These are phyloP conservation scores for Phyto melanocephala DNA, from an alignment of 2,888 invertebrate genomes.

Conservation along the genomic window DNA sequence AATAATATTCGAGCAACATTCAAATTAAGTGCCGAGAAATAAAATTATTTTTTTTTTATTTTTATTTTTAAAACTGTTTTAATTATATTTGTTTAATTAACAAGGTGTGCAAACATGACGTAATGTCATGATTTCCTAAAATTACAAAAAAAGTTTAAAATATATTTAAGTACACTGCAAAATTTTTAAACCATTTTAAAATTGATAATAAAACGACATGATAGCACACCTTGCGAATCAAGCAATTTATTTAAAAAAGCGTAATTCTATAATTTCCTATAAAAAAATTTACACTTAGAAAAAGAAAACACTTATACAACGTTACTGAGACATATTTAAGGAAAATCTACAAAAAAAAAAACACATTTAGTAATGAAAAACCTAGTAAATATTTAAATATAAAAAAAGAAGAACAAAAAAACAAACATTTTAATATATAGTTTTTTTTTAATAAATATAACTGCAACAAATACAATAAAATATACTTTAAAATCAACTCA, in stretches of 20 bases:
- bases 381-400: conserved; percentile 24
- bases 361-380: conserved; percentile 16
- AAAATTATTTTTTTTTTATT: background rate
- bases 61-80: too few species aligned
- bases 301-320: conserved; percentile 35
- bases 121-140: too few species aligned
- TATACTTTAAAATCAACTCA: background rate
- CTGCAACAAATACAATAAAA: conserved; percentile 13
- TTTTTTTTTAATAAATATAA: conserved; percentile 4
- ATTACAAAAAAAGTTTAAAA: too few species aligned
- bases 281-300: background rate
- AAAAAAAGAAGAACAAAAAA: too few species aligned
- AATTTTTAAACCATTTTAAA: too few species aligned
- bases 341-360: conserved; percentile 64
- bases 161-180: too few species aligned
- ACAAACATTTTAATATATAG: conserved; percentile 5
- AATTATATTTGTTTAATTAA: too few species aligned
- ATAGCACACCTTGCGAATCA: too few species aligned
- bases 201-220: too few species aligned
- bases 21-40: background rate
- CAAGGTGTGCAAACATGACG: too few species aligned
- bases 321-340: conserved; percentile 65
- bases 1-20: background rate
- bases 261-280: too few species aligned
- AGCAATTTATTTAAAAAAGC: too few species aligned